Evolutionary conservation across 2,888 invertebrate genomes (phyloP).

Genomic region (Agrotis puta): DNA sequence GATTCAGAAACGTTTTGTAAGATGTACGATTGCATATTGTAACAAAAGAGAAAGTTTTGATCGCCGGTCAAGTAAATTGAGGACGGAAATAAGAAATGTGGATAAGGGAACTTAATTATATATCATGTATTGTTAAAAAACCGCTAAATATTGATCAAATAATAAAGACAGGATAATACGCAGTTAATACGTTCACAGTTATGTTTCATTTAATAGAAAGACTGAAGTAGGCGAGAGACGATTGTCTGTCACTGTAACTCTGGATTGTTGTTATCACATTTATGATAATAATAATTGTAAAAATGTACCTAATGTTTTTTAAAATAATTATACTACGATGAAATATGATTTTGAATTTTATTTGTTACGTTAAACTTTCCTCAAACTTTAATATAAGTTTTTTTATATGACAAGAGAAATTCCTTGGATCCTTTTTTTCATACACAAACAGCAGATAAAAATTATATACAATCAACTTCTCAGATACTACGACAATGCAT

Average conservation of each 20-base stretch:
- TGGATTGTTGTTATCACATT: slow-evolving; percentile 85
- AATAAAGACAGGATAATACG: slow-evolving; percentile 20
- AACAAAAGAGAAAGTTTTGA: slow-evolving; percentile 21
- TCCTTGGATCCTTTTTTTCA: too few relatives aligned
- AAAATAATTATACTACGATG: slow-evolving; percentile 84
- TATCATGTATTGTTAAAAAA: slow-evolving; percentile 31
- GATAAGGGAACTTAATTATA: slow-evolving; percentile 8
- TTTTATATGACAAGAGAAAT: too few relatives aligned
- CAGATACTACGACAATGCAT: too few relatives aligned
- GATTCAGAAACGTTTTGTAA: slow-evolving; percentile 5
- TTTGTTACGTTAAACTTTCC: neutral
- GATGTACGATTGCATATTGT: slow-evolving; percentile 1
- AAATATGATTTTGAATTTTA: slow-evolving; percentile 73
- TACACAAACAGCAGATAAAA: too few relatives aligned
- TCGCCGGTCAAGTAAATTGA: slow-evolving; percentile 8
- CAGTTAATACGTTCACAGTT: slow-evolving; percentile 35
- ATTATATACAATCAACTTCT: too few relatives aligned
- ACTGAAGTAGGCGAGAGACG: slow-evolving; percentile 65
- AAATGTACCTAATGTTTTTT: slow-evolving; percentile 85
- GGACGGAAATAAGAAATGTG: neutral
- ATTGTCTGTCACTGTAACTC: slow-evolving; percentile 80
- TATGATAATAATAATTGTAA: slow-evolving; percentile 81
- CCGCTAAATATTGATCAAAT: slow-evolving; percentile 47
- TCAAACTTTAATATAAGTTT: too few relatives aligned
- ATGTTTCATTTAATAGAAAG: slow-evolving; percentile 69